Percentiles rank a stretch among this genome's conserved stretches.
Conservation (phyloP, 2,797 vertebrate genomes). For the Furcifer pardalis region DNA sequence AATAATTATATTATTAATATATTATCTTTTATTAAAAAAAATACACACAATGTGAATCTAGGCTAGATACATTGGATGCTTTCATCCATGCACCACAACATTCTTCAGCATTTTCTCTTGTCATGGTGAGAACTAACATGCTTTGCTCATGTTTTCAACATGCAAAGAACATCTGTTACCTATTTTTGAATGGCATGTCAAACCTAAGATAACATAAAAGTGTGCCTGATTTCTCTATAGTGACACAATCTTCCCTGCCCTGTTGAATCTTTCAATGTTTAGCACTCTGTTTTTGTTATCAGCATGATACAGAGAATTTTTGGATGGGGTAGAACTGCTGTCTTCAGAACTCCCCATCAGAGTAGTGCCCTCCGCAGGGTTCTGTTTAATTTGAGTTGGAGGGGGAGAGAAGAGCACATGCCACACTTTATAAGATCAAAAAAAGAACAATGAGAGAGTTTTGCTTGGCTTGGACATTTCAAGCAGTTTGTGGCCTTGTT, state of each 20-base stretch:
- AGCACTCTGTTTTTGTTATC: conserved; percentile 26
- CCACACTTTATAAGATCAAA: conserved; percentile 27
- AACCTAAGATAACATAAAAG: not conserved
- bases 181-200: conserved; percentile 14
- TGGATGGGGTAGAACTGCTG: not conserved
- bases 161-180: conserved; percentile 11
- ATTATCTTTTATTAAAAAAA: too few species aligned
- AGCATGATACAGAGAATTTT: not conserved
- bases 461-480: conserved; percentile 51
- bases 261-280: not conserved
- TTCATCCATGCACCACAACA: not conserved
- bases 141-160: conserved; percentile 5
- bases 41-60: not conserved
- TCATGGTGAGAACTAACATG: not conserved
- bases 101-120: not conserved
- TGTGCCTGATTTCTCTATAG: not conserved
- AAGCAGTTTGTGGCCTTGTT: conserved; percentile 43
- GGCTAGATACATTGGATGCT: not conserved
- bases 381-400: conserved; percentile 4
- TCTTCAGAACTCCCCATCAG: conserved; percentile 9
- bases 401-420: not conserved
- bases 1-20: not conserved
- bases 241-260: conserved; percentile 8
- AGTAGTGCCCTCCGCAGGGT: conserved; percentile 16
- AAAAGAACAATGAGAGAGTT: not conserved